These are phyloP conservation scores for Penaeus indicus DNA, from an alignment of 1,140 invertebrate species.

Conservation along the genomic window DNA sequence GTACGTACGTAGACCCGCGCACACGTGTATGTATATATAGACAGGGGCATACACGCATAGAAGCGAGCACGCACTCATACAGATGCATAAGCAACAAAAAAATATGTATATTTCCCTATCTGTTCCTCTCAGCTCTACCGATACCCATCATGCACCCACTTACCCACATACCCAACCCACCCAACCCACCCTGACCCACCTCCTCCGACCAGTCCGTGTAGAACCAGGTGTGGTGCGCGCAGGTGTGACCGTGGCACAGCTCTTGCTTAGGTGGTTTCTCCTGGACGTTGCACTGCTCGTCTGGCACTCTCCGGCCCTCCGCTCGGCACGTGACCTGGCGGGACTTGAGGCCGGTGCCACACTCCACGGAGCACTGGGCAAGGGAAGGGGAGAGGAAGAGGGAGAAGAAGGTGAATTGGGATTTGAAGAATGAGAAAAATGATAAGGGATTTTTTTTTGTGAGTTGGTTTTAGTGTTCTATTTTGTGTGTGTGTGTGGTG, in stretches of 20 bases:
- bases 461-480: no score
- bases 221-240: conserved; percentile 61
- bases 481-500: no score
- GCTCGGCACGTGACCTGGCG: conserved; percentile 69
- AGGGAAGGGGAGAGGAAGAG: neutral
- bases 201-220: conserved; percentile 62
- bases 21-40: neutral
- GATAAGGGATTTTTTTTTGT: no score
- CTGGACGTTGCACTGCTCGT: conserved; percentile 54
- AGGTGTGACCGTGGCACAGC: conserved; percentile 58
- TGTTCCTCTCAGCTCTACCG: neutral
- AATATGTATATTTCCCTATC: no score
- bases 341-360: conserved; percentile 69
- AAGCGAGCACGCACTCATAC: neutral
- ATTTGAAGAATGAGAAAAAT: neutral
- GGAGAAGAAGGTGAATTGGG: neutral
- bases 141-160: neutral
- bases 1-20: no score
- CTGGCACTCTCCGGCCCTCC: conserved; percentile 60
- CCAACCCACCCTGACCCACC: neutral
- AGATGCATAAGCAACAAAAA: neutral
- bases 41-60: neutral
- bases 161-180: neutral
- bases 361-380: conserved; percentile 66
- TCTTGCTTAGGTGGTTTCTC: conserved; percentile 56